Evolutionary conservation across 1,140 invertebrate species (phyloP), one percentile per base, ranked within the genome.

Genomic region (Oryzaephilus surinamensis): DNA sequence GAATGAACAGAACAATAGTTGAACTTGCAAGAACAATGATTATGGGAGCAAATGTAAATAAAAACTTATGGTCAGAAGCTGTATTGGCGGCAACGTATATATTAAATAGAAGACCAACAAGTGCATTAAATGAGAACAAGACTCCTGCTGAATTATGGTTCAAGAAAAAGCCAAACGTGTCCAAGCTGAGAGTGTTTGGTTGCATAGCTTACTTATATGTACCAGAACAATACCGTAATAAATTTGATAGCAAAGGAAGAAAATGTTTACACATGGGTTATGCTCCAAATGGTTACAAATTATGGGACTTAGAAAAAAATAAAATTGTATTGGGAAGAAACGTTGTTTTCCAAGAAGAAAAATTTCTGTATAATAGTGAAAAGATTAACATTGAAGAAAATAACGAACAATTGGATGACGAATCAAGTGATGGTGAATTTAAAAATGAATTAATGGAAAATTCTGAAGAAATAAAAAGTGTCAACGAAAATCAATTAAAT

Each of bases 61-160:
- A 40, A 31, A 14, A 32, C 7, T 32, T 40, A 10, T 41, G 30
- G 38, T 21, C 10, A 13, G 30, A 41, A 17, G 36, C 36, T 12
- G 17, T 38, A 4, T 23, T 11, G n/a, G 12, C 20, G 7, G 19
- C 31, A 3, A 18, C 20, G 0, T 43, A 31, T 26, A 13, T 43
- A 13, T 21, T 14, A 12, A 43, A 43, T 26, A 38, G 35, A 32
- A 18, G n/a, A 7, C 27, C 32, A 4, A 32, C 27, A 3, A 27
- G 42, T 8, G 19, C 33, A n/a, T 47, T 26, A 27, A 43, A 24
- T 21, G 15, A 28, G 0, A 38, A 35, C 3, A 24, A n/a, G 4
- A 56, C 53, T 28, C 58, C 59, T 4, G 48, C 36, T 18, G 54
- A 63, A 41, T 41, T 54, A 29, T 61, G 52, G 54, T 50, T 48